Evolutionary conservation across 2,888 invertebrate species (phyloP).

Genomic region (Epinotia nisella): DNA sequence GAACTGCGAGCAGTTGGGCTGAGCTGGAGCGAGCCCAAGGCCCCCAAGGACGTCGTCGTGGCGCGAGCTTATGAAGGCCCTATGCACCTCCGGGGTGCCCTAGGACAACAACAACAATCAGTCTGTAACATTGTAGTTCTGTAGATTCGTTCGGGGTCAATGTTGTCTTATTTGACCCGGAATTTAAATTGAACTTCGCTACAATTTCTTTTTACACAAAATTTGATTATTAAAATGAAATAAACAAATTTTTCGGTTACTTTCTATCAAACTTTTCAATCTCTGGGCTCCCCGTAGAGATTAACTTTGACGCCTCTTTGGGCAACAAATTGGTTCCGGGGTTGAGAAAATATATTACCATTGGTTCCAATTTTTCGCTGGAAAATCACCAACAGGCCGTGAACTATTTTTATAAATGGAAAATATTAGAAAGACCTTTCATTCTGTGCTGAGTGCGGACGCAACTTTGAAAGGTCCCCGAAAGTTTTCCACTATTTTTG

Average conservation of each 20-base stretch:
- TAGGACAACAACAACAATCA: no score
- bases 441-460: not conserved
- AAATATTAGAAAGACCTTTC: not conserved
- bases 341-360: not conserved
- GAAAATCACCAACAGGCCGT: constrained; percentile 15
- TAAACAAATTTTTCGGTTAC: constrained; percentile 7
- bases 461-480: not conserved
- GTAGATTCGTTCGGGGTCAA: not conserved
- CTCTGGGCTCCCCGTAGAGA: constrained; percentile 23
- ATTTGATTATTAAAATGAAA: no score
- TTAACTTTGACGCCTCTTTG: constrained; percentile 9
- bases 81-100: no score
- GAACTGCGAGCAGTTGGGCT: no score
- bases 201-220: not conserved
- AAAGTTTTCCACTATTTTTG: not conserved
- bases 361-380: constrained; percentile 10
- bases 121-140: not conserved
- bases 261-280: constrained; percentile 12
- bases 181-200: not conserved
- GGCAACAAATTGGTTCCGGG: constrained; percentile 14
- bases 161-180: not conserved
- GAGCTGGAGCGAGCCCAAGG: no score
- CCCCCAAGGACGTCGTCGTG: no score
- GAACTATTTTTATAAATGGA: constrained; percentile 10
- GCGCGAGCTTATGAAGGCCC: no score